Evolutionary conservation across 2,888 invertebrate species (phyloP).

Genomic region (Gandaritis pyraliata): DNA sequence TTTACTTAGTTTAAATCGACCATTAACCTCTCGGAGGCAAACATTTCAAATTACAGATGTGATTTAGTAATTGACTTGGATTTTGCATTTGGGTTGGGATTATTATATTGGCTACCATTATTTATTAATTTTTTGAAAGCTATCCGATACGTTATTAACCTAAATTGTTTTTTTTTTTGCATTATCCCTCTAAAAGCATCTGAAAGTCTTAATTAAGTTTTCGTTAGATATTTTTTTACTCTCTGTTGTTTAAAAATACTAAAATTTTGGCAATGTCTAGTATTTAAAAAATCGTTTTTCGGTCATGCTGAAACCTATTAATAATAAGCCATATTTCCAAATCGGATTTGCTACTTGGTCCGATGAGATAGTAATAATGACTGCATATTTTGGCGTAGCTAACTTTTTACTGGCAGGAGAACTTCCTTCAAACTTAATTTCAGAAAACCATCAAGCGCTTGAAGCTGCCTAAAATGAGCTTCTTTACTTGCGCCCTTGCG

Average conservation of each 20-base stretch:
- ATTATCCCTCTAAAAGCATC: too few relatives aligned
- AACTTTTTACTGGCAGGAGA: slow-evolving; percentile 7
- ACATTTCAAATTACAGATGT: slow-evolving; percentile 60
- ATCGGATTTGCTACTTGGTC: not conserved
- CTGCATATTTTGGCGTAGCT: not conserved
- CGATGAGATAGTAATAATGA: not conserved
- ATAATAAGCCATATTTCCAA: too few relatives aligned
- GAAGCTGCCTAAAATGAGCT: slow-evolving; percentile 27
- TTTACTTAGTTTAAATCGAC: slow-evolving; percentile 66
- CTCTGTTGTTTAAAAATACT: too few relatives aligned
- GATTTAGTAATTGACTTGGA: slow-evolving; percentile 52
- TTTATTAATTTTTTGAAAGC: not conserved
- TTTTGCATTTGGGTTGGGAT: slow-evolving; percentile 39
- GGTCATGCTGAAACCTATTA: too few relatives aligned
- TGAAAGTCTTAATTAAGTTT: too few relatives aligned
- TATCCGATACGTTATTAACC: too few relatives aligned
- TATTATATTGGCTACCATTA: slow-evolving; percentile 25
- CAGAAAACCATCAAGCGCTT: slow-evolving; percentile 26
- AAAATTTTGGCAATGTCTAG: too few relatives aligned
- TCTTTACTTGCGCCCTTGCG: slow-evolving; percentile 33
- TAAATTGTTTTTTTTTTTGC: not conserved
- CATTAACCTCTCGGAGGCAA: slow-evolving; percentile 60
- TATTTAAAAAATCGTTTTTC: too few relatives aligned
- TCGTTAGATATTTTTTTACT: too few relatives aligned
- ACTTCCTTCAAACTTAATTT: slow-evolving; percentile 21